Conservation (phyloP, 2,797 vertebrate species). For the Holocentrus rufus region DNA sequence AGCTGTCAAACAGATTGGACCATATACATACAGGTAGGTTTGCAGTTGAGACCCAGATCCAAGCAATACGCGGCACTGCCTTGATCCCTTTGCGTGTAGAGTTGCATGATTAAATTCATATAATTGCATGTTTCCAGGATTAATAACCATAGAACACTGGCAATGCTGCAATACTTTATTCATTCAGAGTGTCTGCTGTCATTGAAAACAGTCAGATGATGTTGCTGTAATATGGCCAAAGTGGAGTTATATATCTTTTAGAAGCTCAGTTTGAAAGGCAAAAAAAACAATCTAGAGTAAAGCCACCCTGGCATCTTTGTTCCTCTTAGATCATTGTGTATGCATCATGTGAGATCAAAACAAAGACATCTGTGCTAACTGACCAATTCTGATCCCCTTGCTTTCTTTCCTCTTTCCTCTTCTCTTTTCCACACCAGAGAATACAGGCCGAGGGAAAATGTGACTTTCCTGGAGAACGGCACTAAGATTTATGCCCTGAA, state of each 20-base stretch:
- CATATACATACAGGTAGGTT: constrained; percentile 85
- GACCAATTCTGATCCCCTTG: neutral
- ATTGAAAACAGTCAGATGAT: too few relatives aligned
- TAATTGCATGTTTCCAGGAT: neutral
- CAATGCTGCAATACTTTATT: too few relatives aligned
- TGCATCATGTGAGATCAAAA: constrained; percentile 30
- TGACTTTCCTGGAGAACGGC: constrained; percentile 85
- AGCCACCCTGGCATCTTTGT: neutral
- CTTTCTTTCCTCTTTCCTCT: neutral
- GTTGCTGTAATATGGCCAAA: too few relatives aligned
- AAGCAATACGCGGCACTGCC: neutral
- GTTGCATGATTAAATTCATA: neutral
- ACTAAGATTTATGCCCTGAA: constrained; percentile 84
- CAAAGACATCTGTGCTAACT: constrained; percentile 47
- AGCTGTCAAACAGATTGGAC: constrained; percentile 81
- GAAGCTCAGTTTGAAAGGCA: neutral
- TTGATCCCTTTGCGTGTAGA: neutral
- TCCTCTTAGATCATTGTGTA: constrained; percentile 17
- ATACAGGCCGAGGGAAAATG: constrained; percentile 84
- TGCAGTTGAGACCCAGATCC: neutral
- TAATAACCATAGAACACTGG: too few relatives aligned
- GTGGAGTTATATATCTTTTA: neutral
- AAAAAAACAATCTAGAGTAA: neutral
- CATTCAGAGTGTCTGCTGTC: too few relatives aligned
- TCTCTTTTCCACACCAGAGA: constrained; percentile 72